Base-by-base conservation (phyloP, 1,140 invertebrate genomes). In the Drosophila aff. region DNA sequence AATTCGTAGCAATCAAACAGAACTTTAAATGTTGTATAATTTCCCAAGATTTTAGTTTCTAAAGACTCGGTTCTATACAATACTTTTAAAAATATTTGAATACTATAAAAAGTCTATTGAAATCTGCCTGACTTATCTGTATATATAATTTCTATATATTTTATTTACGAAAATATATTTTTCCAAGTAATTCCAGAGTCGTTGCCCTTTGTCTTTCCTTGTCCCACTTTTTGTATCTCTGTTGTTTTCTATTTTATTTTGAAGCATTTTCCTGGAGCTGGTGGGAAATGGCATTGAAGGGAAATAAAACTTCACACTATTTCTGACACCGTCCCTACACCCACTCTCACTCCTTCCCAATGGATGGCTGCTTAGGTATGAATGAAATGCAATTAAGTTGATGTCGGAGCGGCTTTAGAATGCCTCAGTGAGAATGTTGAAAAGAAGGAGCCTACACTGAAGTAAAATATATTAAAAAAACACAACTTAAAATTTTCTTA, bases 321-420 rank as follows among this genome's bases (percentile, higher is more conserved):
- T 81, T 44, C 68, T 26, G 36, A 41, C 43, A 44, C 53, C 60
- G 28, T 26, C 13, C 44, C 31, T 26, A 15, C 16, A 11, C n/a
- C 9, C 44, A 10, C 43, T 46, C 2, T 6, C 57, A 23, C 31
- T 38, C 33, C 62, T 31, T 36, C 43, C 74, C 6, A n/a, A 28
- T 40, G n/a, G 28, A 21, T 16, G 44, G 41, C 43, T 84, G 81
- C 85, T 85, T 85, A 85, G 85, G 81, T 85, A 82, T 85, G 85
- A 90, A 89, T 90, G 81, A 89, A 89, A 85, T 85, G 85, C 85
- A 85, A 90, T 89, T 90, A 89, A 89, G 75, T 85, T 67, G 79
- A 89, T 90, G 81, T 90, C 84, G 85, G 85, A 69, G 53, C 55
- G 66, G 72, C 81, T 81, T 81, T 85, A 62, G 57, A 79, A 67